Percentiles rank a stretch among this genome's conserved stretches.
phyloP scores from a whole-genome alignment of 2,113 vertebrate species.

The Balaeniceps rex region DNA sequence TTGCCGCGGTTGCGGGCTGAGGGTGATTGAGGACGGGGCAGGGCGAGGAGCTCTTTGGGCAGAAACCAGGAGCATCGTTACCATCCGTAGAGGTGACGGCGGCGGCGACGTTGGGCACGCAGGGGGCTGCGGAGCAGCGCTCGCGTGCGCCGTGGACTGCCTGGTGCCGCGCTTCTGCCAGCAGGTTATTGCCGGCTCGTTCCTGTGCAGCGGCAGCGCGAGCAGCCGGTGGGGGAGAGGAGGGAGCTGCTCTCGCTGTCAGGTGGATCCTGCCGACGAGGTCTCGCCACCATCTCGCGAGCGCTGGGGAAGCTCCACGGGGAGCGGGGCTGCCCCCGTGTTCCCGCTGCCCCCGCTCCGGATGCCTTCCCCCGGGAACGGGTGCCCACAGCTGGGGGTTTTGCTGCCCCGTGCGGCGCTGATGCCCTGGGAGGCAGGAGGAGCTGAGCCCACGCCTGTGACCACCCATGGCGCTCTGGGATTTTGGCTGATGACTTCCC shows the following conservation, averaged over 20 bases:
- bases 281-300: not conserved
- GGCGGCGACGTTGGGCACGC: accelerated
- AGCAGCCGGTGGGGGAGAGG: not conserved
- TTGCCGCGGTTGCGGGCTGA: not conserved
- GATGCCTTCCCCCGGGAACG: accelerated
- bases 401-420: accelerated
- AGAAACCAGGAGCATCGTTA: not conserved
- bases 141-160: accelerated
- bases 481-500: not conserved
- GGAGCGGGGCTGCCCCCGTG: not conserved
- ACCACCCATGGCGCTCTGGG: accelerated
- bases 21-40: not conserved
- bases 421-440: not conserved
- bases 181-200: not conserved
- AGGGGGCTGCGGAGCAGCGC: not conserved
- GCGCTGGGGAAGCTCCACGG: accelerated
- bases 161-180: accelerated
- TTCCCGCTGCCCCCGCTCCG: not conserved
- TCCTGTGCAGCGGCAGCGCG: not conserved
- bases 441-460: not conserved
- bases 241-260: not conserved
- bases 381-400: accelerated
- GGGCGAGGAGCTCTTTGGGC: not conserved
- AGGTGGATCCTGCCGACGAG: not conserved
- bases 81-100: accelerated